Conservation (phyloP, 2,113 vertebrate genomes). For the Carassius gibelio region DNA sequence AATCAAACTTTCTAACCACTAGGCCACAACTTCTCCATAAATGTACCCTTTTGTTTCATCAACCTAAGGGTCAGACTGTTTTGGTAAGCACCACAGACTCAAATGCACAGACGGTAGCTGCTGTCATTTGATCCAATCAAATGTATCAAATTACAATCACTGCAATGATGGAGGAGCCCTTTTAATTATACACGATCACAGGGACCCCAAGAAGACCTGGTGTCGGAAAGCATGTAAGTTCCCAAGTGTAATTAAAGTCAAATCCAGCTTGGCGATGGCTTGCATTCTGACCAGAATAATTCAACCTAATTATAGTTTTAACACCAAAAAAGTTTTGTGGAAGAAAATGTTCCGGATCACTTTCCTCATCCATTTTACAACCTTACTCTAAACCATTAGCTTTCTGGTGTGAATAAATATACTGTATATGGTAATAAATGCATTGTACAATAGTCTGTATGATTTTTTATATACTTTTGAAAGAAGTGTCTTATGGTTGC, state of each 20-base stretch:
- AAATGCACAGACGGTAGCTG: not conserved
- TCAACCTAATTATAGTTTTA: slow-evolving; percentile 47
- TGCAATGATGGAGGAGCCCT: not conserved
- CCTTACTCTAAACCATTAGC: not conserved
- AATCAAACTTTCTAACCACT: too few relatives aligned
- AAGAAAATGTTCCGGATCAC: not conserved
- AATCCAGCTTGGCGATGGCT: slow-evolving; percentile 21
- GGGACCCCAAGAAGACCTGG: not conserved
- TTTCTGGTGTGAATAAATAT: not conserved
- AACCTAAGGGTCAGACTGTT: not conserved
- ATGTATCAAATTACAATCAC: not conserved
- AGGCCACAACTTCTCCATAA: not conserved
- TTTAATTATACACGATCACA: slow-evolving; percentile 18
- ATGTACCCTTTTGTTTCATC: not conserved
- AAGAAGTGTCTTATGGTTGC: too few relatives aligned
- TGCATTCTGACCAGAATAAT: not conserved
- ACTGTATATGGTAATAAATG: not conserved
- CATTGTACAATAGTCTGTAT: not conserved
- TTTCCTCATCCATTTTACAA: not conserved
- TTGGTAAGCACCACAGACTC: not conserved
- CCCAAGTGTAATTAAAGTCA: slow-evolving; percentile 27
- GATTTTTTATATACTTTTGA: too few relatives aligned
- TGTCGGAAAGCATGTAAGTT: not conserved
- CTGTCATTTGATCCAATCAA: slow-evolving; percentile 4
- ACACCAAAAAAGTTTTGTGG: not conserved